These are phyloP conservation scores for Gymnocheta viridis DNA, from an alignment of 2,888 invertebrate species.

Conservation along the genomic window DNA sequence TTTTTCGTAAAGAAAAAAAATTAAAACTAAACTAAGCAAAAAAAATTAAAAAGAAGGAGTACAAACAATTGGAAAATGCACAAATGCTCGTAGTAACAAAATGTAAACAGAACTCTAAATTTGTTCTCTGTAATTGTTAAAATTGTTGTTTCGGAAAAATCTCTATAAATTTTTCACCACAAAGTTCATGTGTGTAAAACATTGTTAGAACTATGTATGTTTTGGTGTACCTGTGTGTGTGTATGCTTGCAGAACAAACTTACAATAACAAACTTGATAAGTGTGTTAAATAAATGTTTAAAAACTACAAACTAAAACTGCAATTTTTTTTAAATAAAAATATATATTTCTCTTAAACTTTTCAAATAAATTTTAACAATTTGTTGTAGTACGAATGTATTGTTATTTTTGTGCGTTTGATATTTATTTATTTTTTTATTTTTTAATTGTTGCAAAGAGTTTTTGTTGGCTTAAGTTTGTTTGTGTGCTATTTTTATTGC, in stretches of 20 bases:
- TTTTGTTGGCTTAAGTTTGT: conserved; percentile 6
- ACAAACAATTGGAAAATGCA: conserved; percentile 41
- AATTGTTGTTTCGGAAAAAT: conserved; percentile 50
- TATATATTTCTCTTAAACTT: conserved; percentile 33
- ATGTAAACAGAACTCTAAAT: conserved; percentile 66
- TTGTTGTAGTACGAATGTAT: conserved; percentile 41
- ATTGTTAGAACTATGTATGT: background rate
- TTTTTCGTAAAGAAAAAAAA: conserved; percentile 29
- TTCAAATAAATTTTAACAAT: conserved; percentile 63
- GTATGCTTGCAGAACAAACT: background rate
- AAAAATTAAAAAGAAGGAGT: background rate
- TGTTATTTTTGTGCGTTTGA: conserved; percentile 32
- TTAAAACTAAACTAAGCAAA: background rate
- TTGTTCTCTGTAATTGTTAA: conserved; percentile 45
- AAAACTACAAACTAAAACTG: conserved; percentile 9
- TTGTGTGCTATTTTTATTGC: conserved; percentile 1
- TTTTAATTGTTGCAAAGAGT: conserved; percentile 28
- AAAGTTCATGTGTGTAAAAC: background rate
- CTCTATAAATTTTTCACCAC: conserved; percentile 48
- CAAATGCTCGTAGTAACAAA: conserved; percentile 36
- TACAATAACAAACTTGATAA: background rate
- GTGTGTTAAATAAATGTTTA: conserved; percentile 21
- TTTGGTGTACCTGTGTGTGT: background rate
- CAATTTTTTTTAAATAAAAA: conserved; percentile 13
- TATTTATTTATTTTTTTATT: background rate